Percentiles rank a stretch among this genome's conserved stretches.
These are phyloP conservation scores for Varroa destructor DNA, from an alignment of 1,140 invertebrate species.

Conservation along the genomic window DNA sequence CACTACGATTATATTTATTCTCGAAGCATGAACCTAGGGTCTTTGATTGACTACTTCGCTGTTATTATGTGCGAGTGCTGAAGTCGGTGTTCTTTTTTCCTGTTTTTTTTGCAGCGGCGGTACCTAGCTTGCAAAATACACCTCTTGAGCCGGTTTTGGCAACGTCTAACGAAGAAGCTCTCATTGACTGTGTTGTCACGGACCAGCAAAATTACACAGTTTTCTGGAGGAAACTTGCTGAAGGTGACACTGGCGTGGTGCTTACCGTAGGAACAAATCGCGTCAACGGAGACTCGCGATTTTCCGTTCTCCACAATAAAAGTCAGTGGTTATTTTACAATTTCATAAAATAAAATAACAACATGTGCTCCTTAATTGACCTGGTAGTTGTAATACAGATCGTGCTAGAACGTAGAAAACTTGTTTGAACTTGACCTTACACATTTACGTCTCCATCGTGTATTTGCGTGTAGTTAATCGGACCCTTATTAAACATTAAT, in stretches of 20 bases:
- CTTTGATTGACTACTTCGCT: too few species aligned
- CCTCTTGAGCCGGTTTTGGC: constrained; percentile 35
- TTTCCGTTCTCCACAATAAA: constrained; percentile 56
- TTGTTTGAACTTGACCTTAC: too few species aligned
- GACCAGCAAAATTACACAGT: constrained; percentile 35
- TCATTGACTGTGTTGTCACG: constrained; percentile 36
- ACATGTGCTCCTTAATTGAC: background rate
- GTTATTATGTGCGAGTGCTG: too few species aligned
- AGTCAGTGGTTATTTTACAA: constrained; percentile 40
- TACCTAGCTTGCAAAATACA: constrained; percentile 34
- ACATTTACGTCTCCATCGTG: too few species aligned
- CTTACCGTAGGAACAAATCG: constrained; percentile 57
- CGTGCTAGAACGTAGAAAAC: too few species aligned
- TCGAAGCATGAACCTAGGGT: too few species aligned
- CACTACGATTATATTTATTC: too few species aligned
- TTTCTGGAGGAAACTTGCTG: constrained; percentile 31
- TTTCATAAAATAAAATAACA: constrained; percentile 8
- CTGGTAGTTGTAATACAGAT: too few species aligned
- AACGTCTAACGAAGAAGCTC: constrained; percentile 33
- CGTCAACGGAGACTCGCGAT: constrained; percentile 55
- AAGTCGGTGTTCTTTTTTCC: too few species aligned
- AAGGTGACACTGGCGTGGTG: constrained; percentile 33
- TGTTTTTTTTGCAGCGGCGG: constrained; percentile 28
- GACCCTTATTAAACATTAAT: too few species aligned
- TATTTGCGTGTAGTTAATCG: too few species aligned